A percentile compares a stretch with the other conserved stretches of the same genome.
Evolutionary conservation across 2,113 vertebrate genomes (phyloP).

Genomic region (Vombatus ursinus): DNA sequence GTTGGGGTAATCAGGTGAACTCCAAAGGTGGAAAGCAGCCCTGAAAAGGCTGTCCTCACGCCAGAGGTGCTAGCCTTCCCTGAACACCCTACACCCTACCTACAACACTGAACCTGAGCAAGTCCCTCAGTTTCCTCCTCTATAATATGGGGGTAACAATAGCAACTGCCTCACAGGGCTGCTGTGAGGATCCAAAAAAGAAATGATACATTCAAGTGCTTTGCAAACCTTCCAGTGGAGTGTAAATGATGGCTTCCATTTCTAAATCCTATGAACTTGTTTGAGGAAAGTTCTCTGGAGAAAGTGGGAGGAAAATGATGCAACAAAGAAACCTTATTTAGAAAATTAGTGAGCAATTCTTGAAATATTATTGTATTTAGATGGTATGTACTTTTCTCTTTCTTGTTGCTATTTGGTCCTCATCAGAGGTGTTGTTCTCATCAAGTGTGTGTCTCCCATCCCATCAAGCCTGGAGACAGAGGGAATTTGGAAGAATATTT

Average conservation of each 20-base stretch:
- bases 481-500: conserved; percentile 50
- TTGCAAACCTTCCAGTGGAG: not conserved
- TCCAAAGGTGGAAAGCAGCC: not conserved
- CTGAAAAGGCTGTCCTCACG: not conserved
- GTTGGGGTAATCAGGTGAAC: not conserved
- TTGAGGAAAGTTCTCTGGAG: not conserved
- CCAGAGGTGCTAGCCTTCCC: not conserved
- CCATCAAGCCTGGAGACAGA: conserved; percentile 3
- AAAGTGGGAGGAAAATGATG: no score
- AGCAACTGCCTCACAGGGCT: not conserved
- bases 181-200: not conserved
- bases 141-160: not conserved
- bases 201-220: not conserved
- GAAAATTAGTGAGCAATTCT: not conserved
- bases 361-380: not conserved
- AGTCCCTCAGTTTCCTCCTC: not conserved
- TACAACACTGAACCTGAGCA: not conserved
- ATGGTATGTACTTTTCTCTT: not conserved
- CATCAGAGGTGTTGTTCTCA: not conserved
- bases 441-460: not conserved
- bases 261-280: not conserved
- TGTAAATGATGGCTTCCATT: not conserved
- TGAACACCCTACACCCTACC: not conserved
- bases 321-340: not conserved
- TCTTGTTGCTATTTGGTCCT: not conserved